Evolutionary conservation across 2,797 vertebrate genomes (phyloP).

Genomic region (Lacerta viridis): DNA sequence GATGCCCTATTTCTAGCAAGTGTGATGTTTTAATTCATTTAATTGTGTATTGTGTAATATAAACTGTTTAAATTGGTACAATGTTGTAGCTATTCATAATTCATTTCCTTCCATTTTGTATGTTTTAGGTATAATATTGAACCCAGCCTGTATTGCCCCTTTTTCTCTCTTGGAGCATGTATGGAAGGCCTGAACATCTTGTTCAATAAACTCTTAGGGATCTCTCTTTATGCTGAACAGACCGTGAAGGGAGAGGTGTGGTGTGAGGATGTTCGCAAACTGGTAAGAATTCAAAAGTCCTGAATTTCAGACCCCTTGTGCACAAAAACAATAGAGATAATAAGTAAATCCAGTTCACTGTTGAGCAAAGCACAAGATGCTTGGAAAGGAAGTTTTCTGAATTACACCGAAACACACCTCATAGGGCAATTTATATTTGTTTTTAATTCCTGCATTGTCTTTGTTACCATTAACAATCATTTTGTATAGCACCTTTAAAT

Average conservation of each 20-base stretch:
- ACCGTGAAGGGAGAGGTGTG: slow-evolving; percentile 93
- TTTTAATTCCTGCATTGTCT: neutral
- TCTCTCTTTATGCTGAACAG: slow-evolving; percentile 90
- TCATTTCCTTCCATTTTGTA: neutral
- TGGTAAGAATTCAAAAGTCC: slow-evolving; percentile 82
- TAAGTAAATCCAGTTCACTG: neutral
- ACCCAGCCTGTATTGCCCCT: slow-evolving; percentile 94
- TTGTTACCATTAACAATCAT: neutral
- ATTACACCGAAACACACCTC: neutral
- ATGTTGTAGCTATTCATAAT: neutral
- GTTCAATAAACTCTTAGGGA: slow-evolving; percentile 91
- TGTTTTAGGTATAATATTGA: slow-evolving; percentile 93
- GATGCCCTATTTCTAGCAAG: neutral
- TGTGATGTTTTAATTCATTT: neutral
- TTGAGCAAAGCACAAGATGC: neutral
- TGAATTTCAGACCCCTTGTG: neutral
- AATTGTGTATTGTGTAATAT: neutral
- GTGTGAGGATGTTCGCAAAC: slow-evolving; percentile 93
- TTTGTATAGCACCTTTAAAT: neutral
- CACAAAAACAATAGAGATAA: neutral
- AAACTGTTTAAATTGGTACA: neutral
- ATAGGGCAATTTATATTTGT: slow-evolving; percentile 2
- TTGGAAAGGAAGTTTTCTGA: slow-evolving; percentile 1
- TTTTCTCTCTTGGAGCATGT: slow-evolving; percentile 93
- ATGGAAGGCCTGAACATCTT: slow-evolving; percentile 96